These are phyloP conservation scores for Malthinus flaveolus DNA, from an alignment of 2,888 invertebrate species.

Conservation along the genomic window DNA sequence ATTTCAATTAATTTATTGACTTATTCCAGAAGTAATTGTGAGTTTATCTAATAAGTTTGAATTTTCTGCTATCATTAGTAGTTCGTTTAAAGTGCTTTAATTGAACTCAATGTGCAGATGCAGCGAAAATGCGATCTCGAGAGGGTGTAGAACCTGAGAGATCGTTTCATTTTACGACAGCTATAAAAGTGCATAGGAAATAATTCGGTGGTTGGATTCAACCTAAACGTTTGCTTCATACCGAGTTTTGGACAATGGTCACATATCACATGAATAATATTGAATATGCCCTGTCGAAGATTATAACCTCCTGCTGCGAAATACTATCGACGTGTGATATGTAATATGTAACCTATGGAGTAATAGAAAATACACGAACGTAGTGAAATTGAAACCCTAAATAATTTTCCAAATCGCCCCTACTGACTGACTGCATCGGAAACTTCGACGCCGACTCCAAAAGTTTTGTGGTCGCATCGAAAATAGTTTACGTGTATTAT, in stretches of 20 bases:
- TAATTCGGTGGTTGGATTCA: slow-evolving; percentile 30
- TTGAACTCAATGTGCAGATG: slow-evolving; percentile 14
- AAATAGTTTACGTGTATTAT: no score
- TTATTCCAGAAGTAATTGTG: slow-evolving; percentile 12
- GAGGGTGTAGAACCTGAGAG: slow-evolving; percentile 18
- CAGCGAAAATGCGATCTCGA: slow-evolving; percentile 7
- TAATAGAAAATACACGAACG: slow-evolving; percentile 22
- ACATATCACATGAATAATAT: slow-evolving; percentile 27
- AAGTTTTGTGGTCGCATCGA: no score
- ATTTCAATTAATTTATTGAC: slow-evolving; percentile 27
- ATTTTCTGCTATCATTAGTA: not conserved
- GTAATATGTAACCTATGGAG: slow-evolving; percentile 25
- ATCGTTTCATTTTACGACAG: slow-evolving; percentile 35
- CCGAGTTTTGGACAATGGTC: slow-evolving; percentile 20
- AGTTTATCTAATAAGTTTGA: slow-evolving; percentile 13
- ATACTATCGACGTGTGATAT: slow-evolving; percentile 18
- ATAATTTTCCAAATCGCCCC: no score
- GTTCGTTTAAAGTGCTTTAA: slow-evolving; percentile 3
- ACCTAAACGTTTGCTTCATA: slow-evolving; percentile 22
- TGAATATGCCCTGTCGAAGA: slow-evolving; percentile 29
- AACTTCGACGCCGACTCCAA: no score
- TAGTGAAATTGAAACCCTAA: not conserved
- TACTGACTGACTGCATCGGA: no score
- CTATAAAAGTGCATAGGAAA: slow-evolving; percentile 34
- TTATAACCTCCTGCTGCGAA: slow-evolving; percentile 31